These are phyloP conservation scores for Accipiter virgatus DNA, from an alignment of 2,113 vertebrate species.

Conservation along the genomic window DNA sequence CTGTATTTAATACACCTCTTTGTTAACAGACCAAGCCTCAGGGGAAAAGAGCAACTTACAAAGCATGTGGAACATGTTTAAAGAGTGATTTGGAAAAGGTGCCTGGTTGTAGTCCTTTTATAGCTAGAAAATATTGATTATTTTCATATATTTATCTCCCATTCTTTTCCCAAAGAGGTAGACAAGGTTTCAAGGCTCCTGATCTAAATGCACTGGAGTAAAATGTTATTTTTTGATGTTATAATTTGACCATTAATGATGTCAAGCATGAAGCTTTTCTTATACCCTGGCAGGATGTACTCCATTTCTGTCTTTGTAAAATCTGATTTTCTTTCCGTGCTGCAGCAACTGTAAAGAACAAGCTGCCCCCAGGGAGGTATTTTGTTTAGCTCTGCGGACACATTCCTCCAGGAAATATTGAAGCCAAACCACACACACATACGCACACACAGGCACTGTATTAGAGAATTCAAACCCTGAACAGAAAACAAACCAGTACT, in stretches of 20 bases:
- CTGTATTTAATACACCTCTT: constrained; percentile 36
- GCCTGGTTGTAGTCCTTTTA: not conserved
- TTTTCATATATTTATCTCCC: not conserved
- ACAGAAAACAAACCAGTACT: not conserved
- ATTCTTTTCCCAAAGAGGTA: not conserved
- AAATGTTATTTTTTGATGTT: not conserved
- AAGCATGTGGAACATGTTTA: not conserved
- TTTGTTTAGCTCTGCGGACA: constrained; percentile 47
- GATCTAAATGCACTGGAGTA: not conserved
- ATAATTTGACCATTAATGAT: constrained; percentile 26
- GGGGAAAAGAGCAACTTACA: not conserved
- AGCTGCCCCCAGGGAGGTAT: constrained; percentile 48
- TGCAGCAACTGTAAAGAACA: not conserved
- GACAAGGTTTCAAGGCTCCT: not conserved
- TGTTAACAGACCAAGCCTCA: not conserved
- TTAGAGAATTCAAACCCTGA: not conserved
- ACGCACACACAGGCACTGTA: not conserved
- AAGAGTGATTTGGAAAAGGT: not conserved
- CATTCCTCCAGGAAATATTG: constrained; percentile 54
- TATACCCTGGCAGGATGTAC: not conserved
- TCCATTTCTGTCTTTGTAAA: constrained; percentile 33
- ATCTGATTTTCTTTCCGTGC: constrained; percentile 35
- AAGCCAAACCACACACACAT: constrained; percentile 33
- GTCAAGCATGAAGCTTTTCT: constrained; percentile 27
- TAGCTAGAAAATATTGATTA: constrained; percentile 12